A percentile compares a stretch with the other conserved stretches of the same genome.
These are phyloP conservation scores for Microcebus jonahi DNA, from an alignment of 2,113 vertebrate species.

Conservation along the genomic window DNA sequence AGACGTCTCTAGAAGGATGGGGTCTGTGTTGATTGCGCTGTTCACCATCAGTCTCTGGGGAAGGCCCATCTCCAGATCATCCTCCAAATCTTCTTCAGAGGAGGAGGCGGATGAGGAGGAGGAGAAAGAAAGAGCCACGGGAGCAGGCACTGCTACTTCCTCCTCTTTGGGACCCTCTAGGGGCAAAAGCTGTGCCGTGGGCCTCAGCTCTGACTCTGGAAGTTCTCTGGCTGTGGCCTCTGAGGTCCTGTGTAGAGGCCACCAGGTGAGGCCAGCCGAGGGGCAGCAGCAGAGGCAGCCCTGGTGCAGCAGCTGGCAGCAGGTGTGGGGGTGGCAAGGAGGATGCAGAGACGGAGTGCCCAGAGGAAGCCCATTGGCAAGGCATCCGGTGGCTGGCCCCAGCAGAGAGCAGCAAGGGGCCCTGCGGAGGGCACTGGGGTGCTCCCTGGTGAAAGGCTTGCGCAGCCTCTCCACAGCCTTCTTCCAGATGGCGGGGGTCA, in stretches of 20 bases:
- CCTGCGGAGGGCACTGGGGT: background rate
- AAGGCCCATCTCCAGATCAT: background rate
- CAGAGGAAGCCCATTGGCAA: background rate
- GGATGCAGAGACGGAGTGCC: background rate
- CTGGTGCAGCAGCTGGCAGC: conserved; percentile 55
- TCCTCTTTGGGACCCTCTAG: conserved; percentile 64
- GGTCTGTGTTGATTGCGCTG: conserved; percentile 79
- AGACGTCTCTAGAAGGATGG: conserved; percentile 67
- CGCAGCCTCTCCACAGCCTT: conserved; percentile 85
- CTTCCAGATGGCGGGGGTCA: conserved; percentile 85
- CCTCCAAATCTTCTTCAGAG: conserved; percentile 51
- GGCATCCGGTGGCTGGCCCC: background rate
- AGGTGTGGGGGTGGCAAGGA: background rate
- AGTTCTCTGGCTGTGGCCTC: conserved; percentile 39
- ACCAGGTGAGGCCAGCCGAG: conserved; percentile 64
- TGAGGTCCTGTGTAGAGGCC: conserved; percentile 71
- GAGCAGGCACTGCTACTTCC: background rate
- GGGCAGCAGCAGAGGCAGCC: conserved; percentile 74
- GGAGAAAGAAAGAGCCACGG: conserved; percentile 16
- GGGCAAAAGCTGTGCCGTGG: conserved; percentile 65
- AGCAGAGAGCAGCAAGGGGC: conserved; percentile 37
- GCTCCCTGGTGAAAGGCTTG: conserved; percentile 59
- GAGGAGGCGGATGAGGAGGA: conserved; percentile 64
- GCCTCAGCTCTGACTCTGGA: conserved; percentile 61
- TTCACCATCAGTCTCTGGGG: conserved; percentile 55